Evolutionary conservation across 2,888 invertebrate genomes (phyloP), one percentile per base, ranked within the genome.

Genomic region (Hylaea fasciaria): DNA sequence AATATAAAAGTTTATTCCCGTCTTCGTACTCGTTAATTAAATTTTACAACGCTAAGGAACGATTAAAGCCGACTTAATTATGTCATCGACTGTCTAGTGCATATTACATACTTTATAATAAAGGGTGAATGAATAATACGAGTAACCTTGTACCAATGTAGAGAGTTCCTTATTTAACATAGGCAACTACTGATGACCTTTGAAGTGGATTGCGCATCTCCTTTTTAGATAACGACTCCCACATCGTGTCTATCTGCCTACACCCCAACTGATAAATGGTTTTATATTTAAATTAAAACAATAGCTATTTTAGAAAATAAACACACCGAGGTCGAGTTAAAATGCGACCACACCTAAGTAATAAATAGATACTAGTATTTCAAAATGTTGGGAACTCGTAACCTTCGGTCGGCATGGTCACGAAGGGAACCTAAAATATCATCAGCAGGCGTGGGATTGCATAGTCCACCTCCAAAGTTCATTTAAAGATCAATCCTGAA

Each of bases 21-120:
- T 66, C 64, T 50, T 61, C 65, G 64, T 68, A 53, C 43, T 63
- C 62, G 56, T 69, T 71, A 73, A 77, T 74, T 71, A 73, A 74
- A 65, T 56, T 63, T 67, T 49, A 64, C 64, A 60, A 65, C 48
- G 51, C 28, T 22, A 50, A 60, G 32, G 56, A 61, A 48, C 57
- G 51, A 43, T 45, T 52, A 43, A 29, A n/a, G 2, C n/a, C 35
- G 37, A 13, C 8, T 39, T 52, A n/a, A 43, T 22, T 41, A 41
- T 14, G 47, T 22, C 37, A 8, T n/a, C 12, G 12, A 37, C 37
- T 11, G n/a, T n/a, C n/a, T n/a, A n/a, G n/a, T n/a, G 22, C 22
- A 22, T 22, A n/a, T n/a, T n/a, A 22, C 22, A 22, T 22, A 22
- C 22, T 35, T 35, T 3, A 35, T 8, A 2, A 35, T 22, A 11